phyloP scores from a whole-genome alignment of 2,113 vertebrate species.

The Macaca nemestrina region DNA sequence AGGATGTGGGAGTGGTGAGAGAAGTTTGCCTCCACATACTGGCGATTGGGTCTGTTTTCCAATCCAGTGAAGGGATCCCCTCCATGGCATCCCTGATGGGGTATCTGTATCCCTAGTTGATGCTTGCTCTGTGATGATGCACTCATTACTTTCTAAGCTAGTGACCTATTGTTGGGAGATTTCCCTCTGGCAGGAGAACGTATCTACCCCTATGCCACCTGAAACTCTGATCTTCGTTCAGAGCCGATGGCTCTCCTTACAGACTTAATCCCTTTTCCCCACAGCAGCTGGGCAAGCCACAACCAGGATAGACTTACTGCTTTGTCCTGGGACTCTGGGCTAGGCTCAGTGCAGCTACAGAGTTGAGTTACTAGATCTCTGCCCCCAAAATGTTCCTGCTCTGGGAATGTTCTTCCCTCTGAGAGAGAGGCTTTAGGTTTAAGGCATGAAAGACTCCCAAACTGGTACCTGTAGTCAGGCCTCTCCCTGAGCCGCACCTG shows the following conservation, averaged over 20 bases:
- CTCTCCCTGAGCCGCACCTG: neutral
- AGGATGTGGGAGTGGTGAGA: neutral
- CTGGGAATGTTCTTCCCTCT: neutral
- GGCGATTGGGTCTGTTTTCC: neutral
- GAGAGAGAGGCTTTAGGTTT: neutral
- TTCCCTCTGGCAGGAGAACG: neutral
- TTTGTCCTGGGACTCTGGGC: neutral
- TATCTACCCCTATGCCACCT: neutral
- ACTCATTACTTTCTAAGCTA: neutral
- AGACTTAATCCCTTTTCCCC: neutral
- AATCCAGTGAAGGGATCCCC: neutral
- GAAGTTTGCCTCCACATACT: neutral
- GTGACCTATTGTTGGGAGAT: neutral
- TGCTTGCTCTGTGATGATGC: neutral
- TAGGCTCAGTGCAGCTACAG: neutral
- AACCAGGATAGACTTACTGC: neutral
- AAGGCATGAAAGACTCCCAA: neutral
- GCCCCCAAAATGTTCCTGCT: neutral
- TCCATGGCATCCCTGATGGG: neutral
- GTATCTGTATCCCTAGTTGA: neutral
- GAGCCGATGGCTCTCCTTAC: neutral
- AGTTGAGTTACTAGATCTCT: neutral
- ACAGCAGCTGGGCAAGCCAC: neutral
- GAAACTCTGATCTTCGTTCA: neutral
- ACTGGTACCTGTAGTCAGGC: constrained; percentile 27